A percentile compares a stretch with the other conserved stretches of the same genome.
Conservation (phyloP, 92 coral and sea anemone species). For the Muricea muricata region DNA sequence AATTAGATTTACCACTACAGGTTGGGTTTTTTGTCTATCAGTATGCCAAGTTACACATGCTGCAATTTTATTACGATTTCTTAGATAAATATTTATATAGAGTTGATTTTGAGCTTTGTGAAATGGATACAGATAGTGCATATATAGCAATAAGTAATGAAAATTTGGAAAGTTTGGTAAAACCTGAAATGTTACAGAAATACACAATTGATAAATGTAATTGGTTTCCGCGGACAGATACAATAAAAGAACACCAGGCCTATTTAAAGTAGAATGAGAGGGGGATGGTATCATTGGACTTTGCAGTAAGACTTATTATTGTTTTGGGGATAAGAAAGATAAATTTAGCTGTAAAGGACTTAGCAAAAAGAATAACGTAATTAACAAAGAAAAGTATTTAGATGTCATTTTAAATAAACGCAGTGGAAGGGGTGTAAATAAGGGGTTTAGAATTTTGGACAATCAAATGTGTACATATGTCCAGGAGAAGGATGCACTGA, state of each 20-base stretch:
- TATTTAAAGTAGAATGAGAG: slow-evolving; percentile 53
- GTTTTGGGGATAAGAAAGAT: slow-evolving; percentile 46
- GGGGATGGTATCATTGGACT: slow-evolving; percentile 50
- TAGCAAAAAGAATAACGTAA: slow-evolving; percentile 17
- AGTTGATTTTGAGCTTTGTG: slow-evolving; percentile 48
- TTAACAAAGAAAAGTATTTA: slow-evolving; percentile 51
- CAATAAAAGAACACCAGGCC: slow-evolving; percentile 45
- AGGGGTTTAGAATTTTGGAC: slow-evolving; percentile 54
- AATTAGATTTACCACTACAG: not conserved
- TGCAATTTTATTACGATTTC: no score
- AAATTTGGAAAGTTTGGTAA: slow-evolving; percentile 52
- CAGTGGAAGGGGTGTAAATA: slow-evolving; percentile 26
- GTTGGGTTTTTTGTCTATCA: no score
- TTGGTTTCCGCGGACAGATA: slow-evolving; percentile 69
- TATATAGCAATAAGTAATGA: slow-evolving; percentile 54
- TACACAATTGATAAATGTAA: slow-evolving; percentile 26
- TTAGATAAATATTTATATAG: slow-evolving; percentile 47
- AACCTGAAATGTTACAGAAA: slow-evolving; percentile 49
- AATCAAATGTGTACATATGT: slow-evolving; percentile 45
- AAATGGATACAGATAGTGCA: slow-evolving; percentile 62
- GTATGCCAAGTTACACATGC: no score
- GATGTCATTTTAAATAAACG: slow-evolving; percentile 26
- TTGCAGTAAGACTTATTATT: slow-evolving; percentile 50
- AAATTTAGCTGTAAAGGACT: slow-evolving; percentile 65
- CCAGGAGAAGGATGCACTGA: slow-evolving; percentile 38